These are phyloP conservation scores for Neogale vison DNA, from an alignment of 2,113 vertebrate species.

Conservation along the genomic window DNA sequence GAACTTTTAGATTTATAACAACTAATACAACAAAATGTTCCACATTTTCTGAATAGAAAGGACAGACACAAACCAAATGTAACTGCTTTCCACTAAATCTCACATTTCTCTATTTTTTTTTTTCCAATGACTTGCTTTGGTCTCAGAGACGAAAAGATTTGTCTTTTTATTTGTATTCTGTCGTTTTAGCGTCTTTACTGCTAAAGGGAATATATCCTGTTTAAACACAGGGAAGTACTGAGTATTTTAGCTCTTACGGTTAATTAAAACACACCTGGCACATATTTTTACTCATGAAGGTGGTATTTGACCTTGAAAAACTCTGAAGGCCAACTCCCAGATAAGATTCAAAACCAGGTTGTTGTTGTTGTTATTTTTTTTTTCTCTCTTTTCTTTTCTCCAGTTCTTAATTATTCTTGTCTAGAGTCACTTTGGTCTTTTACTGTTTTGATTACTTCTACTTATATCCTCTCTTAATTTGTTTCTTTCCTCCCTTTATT, in stretches of 20 bases:
- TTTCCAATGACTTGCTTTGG: not conserved
- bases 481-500: not conserved
- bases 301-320: slow-evolving; percentile 42
- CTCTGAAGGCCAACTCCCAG: not conserved
- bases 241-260: not conserved
- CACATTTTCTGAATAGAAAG: not conserved
- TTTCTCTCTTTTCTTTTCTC: not conserved
- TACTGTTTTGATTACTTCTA: not conserved
- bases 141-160: not conserved
- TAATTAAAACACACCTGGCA: slow-evolving; percentile 44
- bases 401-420: not conserved
- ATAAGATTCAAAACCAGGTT: not conserved
- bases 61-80: not conserved
- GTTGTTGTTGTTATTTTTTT: not conserved
- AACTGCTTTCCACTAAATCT: not conserved
- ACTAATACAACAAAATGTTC: not conserved
- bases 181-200: not conserved
- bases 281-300: not conserved
- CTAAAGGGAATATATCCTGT: not conserved
- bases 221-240: not conserved
- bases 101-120: not conserved
- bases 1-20: not conserved
- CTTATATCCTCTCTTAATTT: not conserved
- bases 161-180: not conserved
- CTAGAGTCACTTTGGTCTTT: not conserved